Evolutionary conservation across 2,888 invertebrate species (phyloP).

Genomic region (Dryobotodes eremita): DNA sequence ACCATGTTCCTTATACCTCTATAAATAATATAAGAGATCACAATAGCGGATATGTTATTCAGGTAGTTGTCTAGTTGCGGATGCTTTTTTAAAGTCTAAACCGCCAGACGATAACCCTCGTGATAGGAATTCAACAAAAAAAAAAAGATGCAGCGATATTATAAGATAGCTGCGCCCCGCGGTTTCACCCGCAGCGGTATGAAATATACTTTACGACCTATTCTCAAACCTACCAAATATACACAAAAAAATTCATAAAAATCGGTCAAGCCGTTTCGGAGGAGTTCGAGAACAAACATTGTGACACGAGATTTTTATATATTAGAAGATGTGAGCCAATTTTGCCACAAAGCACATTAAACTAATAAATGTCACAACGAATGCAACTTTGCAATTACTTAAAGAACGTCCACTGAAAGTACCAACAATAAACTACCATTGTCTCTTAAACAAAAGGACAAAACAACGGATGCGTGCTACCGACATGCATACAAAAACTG

Average conservation of each 20-base stretch:
- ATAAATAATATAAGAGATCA: background rate
- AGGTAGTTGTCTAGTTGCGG: background rate
- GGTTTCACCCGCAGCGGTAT: too few species aligned
- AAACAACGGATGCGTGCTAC: background rate
- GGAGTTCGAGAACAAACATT: too few species aligned
- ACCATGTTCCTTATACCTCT: too few species aligned
- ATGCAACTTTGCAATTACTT: background rate
- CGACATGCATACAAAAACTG: slow-evolving; percentile 1
- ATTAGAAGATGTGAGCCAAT: background rate
- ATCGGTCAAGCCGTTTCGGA: too few species aligned
- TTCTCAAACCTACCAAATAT: too few species aligned
- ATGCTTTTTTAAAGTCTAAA: background rate
- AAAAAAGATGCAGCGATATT: too few species aligned
- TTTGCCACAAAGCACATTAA: background rate
- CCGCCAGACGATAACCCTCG: background rate
- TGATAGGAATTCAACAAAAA: background rate
- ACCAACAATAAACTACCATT: background rate
- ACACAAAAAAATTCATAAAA: too few species aligned
- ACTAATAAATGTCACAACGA: background rate
- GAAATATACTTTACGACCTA: too few species aligned
- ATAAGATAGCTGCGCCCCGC: too few species aligned
- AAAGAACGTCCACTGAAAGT: background rate
- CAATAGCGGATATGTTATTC: background rate
- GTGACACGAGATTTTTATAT: too few species aligned
- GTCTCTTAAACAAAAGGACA: background rate